Evolutionary conservation across 2,797 vertebrate genomes (phyloP).

Genomic region (Sebastes cheni): DNA sequence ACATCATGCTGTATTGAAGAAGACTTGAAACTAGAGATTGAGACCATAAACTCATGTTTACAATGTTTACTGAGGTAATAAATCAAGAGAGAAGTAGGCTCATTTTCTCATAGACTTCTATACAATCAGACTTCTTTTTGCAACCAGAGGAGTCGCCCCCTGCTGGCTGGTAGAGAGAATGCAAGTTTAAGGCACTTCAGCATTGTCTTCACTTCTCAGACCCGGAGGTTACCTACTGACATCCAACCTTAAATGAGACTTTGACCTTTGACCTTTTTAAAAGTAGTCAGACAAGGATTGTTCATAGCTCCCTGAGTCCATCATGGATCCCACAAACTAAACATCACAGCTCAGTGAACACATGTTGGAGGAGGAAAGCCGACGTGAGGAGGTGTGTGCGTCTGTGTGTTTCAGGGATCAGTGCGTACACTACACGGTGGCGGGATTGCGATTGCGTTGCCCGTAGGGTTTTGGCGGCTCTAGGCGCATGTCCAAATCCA

Average conservation of each 20-base stretch:
- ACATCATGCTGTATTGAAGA: too few relatives aligned
- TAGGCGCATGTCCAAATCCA: slow-evolving; percentile 29
- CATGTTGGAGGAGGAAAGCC: neutral
- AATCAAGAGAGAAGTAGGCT: fast-evolving
- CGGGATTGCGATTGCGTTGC: slow-evolving; percentile 39
- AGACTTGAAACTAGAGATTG: too few relatives aligned
- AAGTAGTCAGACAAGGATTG: neutral
- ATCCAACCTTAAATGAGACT: neutral
- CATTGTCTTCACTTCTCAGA: too few relatives aligned
- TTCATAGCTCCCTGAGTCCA: neutral
- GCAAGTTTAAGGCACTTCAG: fast-evolving
- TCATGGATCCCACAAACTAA: neutral
- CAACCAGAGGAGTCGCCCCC: too few relatives aligned
- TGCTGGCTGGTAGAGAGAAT: too few relatives aligned
- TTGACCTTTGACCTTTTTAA: slow-evolving; percentile 22
- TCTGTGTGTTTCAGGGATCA: neutral
- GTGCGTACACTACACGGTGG: neutral
- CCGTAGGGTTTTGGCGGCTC: slow-evolving; percentile 23
- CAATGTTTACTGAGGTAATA: too few relatives aligned
- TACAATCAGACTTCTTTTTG: too few relatives aligned
- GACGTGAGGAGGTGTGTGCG: neutral
- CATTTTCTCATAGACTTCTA: too few relatives aligned
- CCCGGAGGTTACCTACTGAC: too few relatives aligned
- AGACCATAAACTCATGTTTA: too few relatives aligned
- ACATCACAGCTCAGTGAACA: slow-evolving; percentile 27